These are phyloP conservation scores for Anhinga anhinga DNA, from an alignment of 2,113 vertebrate species.

Conservation along the genomic window DNA sequence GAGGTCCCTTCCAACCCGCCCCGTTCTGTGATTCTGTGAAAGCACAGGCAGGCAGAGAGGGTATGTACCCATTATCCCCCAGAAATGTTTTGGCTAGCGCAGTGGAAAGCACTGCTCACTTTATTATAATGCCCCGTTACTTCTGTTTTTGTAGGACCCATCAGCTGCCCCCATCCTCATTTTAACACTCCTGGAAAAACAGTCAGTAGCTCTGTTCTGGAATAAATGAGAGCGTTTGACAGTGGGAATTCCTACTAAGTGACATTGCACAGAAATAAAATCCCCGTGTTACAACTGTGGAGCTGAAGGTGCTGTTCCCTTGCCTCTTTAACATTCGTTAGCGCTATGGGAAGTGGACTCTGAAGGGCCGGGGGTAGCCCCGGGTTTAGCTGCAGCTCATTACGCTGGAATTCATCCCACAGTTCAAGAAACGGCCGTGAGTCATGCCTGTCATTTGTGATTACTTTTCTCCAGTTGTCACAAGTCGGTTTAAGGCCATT, in stretches of 20 bases:
- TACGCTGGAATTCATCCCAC: background rate
- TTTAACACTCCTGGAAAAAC: background rate
- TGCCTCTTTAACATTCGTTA: fast-evolving
- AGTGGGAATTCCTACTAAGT: background rate
- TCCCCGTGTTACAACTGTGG: fast-evolving
- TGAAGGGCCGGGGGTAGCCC: background rate
- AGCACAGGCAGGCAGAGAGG: too few relatives aligned
- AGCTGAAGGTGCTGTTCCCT: background rate
- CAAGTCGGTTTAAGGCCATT: fast-evolving
- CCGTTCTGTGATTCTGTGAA: too few relatives aligned
- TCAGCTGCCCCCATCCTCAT: background rate
- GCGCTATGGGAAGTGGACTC: fast-evolving
- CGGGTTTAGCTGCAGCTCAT: background rate
- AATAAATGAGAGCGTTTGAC: fast-evolving
- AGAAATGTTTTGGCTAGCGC: fast-evolving
- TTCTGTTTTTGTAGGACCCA: background rate
- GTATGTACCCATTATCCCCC: fast-evolving
- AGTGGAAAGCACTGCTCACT: background rate
- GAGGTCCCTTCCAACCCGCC: too few relatives aligned
- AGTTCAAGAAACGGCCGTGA: background rate
- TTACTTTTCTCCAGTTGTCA: background rate
- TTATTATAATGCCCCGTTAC: background rate
- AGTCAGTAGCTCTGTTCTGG: background rate
- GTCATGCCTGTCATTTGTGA: background rate
- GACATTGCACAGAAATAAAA: background rate